Evolutionary conservation across 2,113 vertebrate genomes (phyloP).

Genomic region (Sakesphorus luctuosus): DNA sequence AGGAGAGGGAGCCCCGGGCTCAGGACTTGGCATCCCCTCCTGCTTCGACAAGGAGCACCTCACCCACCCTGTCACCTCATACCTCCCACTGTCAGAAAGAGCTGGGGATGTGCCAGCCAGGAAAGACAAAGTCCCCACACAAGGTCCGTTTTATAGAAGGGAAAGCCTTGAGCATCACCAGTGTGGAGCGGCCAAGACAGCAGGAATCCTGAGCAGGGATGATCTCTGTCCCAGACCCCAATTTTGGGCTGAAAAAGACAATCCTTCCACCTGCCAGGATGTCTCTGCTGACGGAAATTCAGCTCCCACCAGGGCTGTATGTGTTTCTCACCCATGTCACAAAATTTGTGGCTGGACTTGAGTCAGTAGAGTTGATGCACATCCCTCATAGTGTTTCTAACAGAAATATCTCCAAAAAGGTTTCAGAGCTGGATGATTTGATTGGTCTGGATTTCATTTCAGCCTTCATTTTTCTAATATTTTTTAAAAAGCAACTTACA

Average conservation of each 20-base stretch:
- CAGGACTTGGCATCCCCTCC: neutral
- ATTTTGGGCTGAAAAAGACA: neutral
- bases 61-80: no score
- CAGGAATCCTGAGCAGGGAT: rapidly evolving
- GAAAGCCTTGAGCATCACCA: neutral
- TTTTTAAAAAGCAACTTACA: neutral
- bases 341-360: neutral
- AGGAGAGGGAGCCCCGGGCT: neutral
- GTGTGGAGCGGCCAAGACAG: rapidly evolving
- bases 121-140: neutral
- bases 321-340: neutral
- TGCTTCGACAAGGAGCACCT: neutral
- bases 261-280: neutral
- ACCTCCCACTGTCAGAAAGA: neutral
- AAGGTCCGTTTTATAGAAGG: neutral
- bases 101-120: neutral
- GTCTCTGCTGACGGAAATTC: neutral
- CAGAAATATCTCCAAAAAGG: neutral
- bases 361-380: neutral
- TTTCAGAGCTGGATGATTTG: neutral
- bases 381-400: neutral
- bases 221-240: neutral
- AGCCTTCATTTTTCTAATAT: neutral
- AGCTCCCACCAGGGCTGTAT: neutral
- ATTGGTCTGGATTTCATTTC: neutral